phyloP scores from a whole-genome alignment of 2,888 invertebrate genomes.

The Hymenopus coronatus region DNA sequence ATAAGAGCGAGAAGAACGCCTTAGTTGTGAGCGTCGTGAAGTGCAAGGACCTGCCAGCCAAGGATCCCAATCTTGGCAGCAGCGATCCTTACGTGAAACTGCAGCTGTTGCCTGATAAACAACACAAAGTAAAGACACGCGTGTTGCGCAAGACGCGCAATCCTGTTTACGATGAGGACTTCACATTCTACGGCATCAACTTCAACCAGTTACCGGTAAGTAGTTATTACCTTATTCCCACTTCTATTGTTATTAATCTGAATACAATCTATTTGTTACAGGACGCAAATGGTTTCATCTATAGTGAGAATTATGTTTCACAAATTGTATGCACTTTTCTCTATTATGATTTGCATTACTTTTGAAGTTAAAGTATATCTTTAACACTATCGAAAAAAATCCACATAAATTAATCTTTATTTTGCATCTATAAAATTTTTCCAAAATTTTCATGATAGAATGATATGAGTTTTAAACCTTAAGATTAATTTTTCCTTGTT shows the following conservation, averaged over 20 bases:
- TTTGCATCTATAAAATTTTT: too few relatives aligned
- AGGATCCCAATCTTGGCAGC: conserved; percentile 75
- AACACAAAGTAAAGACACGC: conserved; percentile 94
- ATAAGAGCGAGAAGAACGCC: conserved; percentile 85
- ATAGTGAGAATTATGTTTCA: neutral
- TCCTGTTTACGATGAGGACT: conserved; percentile 98
- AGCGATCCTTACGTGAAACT: conserved; percentile 98
- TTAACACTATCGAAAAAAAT: too few relatives aligned
- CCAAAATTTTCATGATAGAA: too few relatives aligned
- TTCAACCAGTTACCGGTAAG: conserved; percentile 72
- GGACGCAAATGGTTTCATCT: neutral
- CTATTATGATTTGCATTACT: too few relatives aligned
- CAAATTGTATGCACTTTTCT: neutral
- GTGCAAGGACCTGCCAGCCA: conserved; percentile 83
- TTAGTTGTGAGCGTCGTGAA: conserved; percentile 89
- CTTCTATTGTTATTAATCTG: neutral
- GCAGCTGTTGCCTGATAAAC: conserved; percentile 94
- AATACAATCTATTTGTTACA: neutral
- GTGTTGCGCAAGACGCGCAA: conserved; percentile 94
- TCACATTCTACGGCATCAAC: conserved; percentile 94
- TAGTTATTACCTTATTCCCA: neutral
- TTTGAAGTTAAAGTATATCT: too few relatives aligned
- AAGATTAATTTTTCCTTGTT: too few relatives aligned
- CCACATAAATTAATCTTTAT: too few relatives aligned
- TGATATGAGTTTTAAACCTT: too few relatives aligned